These are phyloP conservation scores for Eupelmus urozonus DNA, from an alignment of 2,888 invertebrate species.

Conservation along the genomic window DNA sequence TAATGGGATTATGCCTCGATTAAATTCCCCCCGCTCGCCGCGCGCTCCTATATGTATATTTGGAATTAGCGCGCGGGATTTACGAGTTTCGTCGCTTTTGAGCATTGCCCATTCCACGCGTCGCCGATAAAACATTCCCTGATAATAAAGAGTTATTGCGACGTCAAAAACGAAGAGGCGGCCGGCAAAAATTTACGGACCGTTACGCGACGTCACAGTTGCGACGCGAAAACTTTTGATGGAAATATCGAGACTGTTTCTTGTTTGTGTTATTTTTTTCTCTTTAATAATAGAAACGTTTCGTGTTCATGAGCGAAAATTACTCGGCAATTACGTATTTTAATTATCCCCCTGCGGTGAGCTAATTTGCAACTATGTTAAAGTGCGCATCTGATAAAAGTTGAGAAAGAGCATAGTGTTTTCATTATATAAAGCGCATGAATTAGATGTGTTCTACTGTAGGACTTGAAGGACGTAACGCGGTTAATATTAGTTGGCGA, in stretches of 20 bases:
- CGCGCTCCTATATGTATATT: constrained; percentile 16
- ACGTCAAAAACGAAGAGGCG: constrained; percentile 42
- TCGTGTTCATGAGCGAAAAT: constrained; percentile 44
- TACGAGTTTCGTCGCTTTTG: constrained; percentile 57
- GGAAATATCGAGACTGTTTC: background rate
- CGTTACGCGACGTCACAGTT: constrained; percentile 44
- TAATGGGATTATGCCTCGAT: constrained; percentile 42
- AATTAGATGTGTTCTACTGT: constrained; percentile 8
- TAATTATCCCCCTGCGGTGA: constrained; percentile 45
- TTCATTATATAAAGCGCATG: constrained; percentile 46
- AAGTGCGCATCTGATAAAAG: constrained; percentile 36
- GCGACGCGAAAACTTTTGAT: constrained; percentile 13
- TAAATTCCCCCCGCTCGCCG: constrained; percentile 22
- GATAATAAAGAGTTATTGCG: constrained; percentile 57
- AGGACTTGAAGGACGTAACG: background rate
- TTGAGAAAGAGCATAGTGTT: background rate
- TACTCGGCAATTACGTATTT: constrained; percentile 45
- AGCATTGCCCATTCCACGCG: constrained; percentile 55
- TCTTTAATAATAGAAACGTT: constrained; percentile 49
- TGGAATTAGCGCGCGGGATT: constrained; percentile 49
- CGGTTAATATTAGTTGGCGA: constrained; percentile 30
- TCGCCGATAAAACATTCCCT: constrained; percentile 58
- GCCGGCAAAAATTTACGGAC: constrained; percentile 52
- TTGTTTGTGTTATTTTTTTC: background rate
- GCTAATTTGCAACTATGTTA: constrained; percentile 40